Evolutionary conservation across 2,888 invertebrate species (phyloP).

Genomic region (Protodeltote pygarga): DNA sequence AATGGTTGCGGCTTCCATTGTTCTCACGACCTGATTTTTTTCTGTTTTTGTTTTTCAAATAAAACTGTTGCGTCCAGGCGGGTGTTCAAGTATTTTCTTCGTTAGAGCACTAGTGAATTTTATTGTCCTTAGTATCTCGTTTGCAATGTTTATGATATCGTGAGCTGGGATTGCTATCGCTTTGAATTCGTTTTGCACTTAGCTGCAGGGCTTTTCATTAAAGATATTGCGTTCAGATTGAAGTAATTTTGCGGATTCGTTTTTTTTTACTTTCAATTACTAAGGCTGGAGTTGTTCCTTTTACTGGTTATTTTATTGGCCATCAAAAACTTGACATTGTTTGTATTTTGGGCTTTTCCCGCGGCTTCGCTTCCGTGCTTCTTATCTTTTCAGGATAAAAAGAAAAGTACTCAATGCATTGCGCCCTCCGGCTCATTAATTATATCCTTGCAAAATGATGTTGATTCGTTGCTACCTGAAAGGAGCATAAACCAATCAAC

Average conservation of each 20-base stretch:
- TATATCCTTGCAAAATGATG: too few relatives aligned
- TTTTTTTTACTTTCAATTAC: conserved; percentile 6
- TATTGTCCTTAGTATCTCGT: conserved; percentile 49
- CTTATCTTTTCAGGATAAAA: not conserved
- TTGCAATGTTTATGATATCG: conserved; percentile 46
- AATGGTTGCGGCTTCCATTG: conserved; percentile 40
- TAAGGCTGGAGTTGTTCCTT: not conserved
- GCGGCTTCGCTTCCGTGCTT: too few relatives aligned
- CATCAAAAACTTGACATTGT: too few relatives aligned
- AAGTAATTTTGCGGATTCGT: conserved; percentile 21
- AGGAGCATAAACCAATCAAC: too few relatives aligned
- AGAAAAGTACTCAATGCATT: too few relatives aligned
- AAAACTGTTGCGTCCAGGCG: conserved; percentile 51
- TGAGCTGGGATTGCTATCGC: conserved; percentile 34
- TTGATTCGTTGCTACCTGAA: too few relatives aligned
- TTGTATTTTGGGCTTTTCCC: too few relatives aligned
- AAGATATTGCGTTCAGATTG: conserved; percentile 29
- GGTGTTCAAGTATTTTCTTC: conserved; percentile 36
- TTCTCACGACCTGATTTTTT: conserved; percentile 48
- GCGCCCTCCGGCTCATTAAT: too few relatives aligned
- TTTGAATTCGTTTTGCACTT: conserved; percentile 45
- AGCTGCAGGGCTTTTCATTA: conserved; percentile 32
- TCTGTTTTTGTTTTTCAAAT: conserved; percentile 37
- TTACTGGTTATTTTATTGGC: not conserved
- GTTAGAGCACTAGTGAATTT: conserved; percentile 42